These are phyloP conservation scores for Sussaba pulchella DNA, from an alignment of 2,888 invertebrate genomes.

Conservation along the genomic window DNA sequence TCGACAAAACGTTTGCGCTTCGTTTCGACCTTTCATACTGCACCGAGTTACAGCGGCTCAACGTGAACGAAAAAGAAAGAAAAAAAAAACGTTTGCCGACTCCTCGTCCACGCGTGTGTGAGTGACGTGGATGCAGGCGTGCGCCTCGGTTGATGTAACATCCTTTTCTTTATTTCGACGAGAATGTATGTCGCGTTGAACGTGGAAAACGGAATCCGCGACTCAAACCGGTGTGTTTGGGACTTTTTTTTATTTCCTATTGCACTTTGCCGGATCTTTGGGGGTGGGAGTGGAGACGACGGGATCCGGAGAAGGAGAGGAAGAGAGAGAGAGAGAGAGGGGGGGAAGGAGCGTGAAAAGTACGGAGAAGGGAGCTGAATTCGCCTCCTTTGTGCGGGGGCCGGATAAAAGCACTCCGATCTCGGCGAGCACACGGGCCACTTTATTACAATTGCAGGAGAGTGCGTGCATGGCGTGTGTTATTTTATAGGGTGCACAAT, in stretches of 20 bases:
- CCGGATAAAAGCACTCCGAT: conserved; percentile 12
- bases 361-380: conserved; percentile 7
- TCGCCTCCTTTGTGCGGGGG: conserved; percentile 18
- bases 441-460: conserved; percentile 21
- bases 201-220: conserved; percentile 31
- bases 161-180: conserved; percentile 30
- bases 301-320: neutral
- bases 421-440: conserved; percentile 1
- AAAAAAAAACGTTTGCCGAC: conserved; percentile 1
- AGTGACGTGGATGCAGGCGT: no score
- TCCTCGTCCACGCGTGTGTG: neutral
- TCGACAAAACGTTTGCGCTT: conserved; percentile 27
- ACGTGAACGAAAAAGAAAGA: no score
- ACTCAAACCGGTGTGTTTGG: neutral
- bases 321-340: neutral
- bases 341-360: neutral
- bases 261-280: conserved; percentile 44
- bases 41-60: no score
- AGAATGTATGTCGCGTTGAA: conserved; percentile 33
- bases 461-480: conserved; percentile 1
- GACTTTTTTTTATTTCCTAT: conserved; percentile 8
- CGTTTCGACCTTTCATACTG: conserved; percentile 27
- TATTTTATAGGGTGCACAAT: neutral
- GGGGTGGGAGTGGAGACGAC: neutral
- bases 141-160: no score